Evolutionary conservation across 2,113 vertebrate species (phyloP).

Genomic region (Motacilla alba): DNA sequence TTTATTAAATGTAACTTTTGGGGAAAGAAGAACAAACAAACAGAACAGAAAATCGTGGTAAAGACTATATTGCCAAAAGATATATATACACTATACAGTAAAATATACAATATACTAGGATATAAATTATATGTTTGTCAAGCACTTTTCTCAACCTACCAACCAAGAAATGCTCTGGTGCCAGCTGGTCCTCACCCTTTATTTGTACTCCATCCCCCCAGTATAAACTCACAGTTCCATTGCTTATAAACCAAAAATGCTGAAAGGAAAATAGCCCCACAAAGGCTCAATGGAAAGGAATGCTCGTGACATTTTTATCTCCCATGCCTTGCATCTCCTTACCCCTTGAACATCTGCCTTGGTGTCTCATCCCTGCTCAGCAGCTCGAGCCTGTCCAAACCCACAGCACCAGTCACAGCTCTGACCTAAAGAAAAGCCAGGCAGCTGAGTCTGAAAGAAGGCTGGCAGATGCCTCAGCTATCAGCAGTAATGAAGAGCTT

Average conservation of each 20-base stretch:
- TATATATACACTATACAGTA: too few relatives aligned
- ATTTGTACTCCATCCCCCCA: background rate
- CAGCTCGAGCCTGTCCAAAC: background rate
- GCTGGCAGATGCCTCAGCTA: background rate
- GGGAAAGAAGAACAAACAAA: background rate
- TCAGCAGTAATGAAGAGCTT: background rate
- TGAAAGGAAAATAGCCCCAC: background rate
- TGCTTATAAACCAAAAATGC: background rate
- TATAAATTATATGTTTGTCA: background rate
- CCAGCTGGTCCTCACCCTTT: background rate
- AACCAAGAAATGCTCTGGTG: background rate
- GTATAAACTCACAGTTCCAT: background rate
- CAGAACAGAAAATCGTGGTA: background rate
- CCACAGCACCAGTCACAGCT: fast-evolving
- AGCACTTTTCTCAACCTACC: background rate
- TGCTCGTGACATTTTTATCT: background rate
- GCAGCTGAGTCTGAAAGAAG: background rate
- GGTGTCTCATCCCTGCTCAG: background rate
- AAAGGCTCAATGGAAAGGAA: background rate
- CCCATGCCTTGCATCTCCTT: background rate
- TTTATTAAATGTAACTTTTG: background rate
- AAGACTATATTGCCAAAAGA: background rate
- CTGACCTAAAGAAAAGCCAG: background rate
- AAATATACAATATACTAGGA: too few relatives aligned
- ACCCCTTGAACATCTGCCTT: background rate